Conservation (phyloP, 2,797 vertebrate species). For the Circus cinereus region DNA sequence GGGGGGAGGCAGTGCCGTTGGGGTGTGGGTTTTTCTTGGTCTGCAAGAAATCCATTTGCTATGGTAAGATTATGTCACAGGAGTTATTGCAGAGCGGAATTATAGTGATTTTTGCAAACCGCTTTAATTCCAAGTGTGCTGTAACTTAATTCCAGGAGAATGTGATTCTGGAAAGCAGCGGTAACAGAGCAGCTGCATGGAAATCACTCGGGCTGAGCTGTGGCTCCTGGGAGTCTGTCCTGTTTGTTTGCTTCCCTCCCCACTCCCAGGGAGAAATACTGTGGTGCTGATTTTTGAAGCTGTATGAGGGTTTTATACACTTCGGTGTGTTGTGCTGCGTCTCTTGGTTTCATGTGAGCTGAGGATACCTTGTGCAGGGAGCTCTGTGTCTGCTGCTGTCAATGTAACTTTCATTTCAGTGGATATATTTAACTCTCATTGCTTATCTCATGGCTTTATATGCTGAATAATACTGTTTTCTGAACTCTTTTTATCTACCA, state of each 20-base stretch:
- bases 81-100: background rate
- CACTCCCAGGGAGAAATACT: background rate
- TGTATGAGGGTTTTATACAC: background rate
- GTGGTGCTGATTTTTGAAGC: background rate
- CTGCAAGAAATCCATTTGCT: constrained; percentile 18
- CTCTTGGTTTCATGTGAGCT: background rate
- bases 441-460: background rate
- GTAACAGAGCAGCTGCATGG: constrained; percentile 14
- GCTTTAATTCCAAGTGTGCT: background rate
- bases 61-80: background rate
- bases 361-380: background rate
- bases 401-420: background rate
- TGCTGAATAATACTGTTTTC: background rate
- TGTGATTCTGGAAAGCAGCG: background rate
- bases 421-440: background rate
- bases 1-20: background rate
- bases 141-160: constrained; percentile 11
- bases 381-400: background rate
- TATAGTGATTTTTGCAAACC: background rate
- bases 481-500: background rate
- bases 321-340: background rate
- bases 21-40: background rate
- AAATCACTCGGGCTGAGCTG: background rate
- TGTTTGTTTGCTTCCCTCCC: background rate
- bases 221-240: constrained; percentile 27